Conservation (phyloP, 2,888 invertebrate genomes). For the Plagodis pulveraria region DNA sequence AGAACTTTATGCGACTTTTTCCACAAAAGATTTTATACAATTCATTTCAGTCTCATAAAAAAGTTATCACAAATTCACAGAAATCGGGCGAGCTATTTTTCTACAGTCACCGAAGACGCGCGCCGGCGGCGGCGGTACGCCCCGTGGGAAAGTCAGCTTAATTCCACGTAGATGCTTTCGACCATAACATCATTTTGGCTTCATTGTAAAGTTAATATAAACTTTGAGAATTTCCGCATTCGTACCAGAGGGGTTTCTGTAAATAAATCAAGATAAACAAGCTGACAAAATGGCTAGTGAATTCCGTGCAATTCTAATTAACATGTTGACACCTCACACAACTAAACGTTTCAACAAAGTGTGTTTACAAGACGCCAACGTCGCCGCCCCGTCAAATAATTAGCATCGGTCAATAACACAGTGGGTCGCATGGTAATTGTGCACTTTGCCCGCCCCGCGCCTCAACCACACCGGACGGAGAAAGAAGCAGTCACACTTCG, state of each 20-base stretch:
- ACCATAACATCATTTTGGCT: constrained; percentile 52
- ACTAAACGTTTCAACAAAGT: constrained; percentile 45
- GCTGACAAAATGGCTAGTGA: constrained; percentile 37
- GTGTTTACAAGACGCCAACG: constrained; percentile 66
- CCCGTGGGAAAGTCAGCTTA: constrained; percentile 70
- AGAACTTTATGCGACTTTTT: constrained; percentile 70
- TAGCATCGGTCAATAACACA: constrained; percentile 70
- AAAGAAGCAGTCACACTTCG: constrained; percentile 62
- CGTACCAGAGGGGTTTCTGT: constrained; percentile 9
- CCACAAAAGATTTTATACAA: constrained; percentile 79
- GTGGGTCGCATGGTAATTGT: constrained; percentile 61
- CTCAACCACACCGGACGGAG: constrained; percentile 31
- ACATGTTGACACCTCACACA: constrained; percentile 47
- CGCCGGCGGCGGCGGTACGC: constrained; percentile 54
- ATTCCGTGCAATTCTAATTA: constrained; percentile 47
- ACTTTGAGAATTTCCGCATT: constrained; percentile 1
- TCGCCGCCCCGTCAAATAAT: constrained; percentile 61
- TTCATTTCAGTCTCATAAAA: constrained; percentile 80
- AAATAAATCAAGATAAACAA: constrained; percentile 33
- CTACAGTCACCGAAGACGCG: constrained; percentile 37
- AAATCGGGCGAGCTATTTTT: constrained; percentile 76
- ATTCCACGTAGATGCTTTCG: constrained; percentile 51
- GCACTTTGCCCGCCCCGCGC: constrained; percentile 37
- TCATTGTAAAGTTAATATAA: constrained; percentile 30
- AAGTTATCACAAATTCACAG: constrained; percentile 80